A percentile compares a stretch with the other conserved stretches of the same genome.
These are phyloP conservation scores for Lycocorax pyrrhopterus DNA, from an alignment of 2,113 vertebrate species.

Conservation along the genomic window DNA sequence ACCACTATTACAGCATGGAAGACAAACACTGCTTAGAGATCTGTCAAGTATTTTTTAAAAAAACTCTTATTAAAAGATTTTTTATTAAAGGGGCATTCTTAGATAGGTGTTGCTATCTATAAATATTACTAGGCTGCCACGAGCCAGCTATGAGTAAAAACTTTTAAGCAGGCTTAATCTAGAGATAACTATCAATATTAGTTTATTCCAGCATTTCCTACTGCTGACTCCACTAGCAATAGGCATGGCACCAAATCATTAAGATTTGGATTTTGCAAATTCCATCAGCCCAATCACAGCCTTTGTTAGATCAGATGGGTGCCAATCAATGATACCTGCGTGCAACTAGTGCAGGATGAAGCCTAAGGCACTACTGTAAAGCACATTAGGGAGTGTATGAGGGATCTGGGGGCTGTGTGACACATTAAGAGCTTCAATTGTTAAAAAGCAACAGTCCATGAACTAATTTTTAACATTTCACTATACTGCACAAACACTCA, in stretches of 20 bases:
- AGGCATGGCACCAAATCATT: not conserved
- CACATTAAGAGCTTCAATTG: not conserved
- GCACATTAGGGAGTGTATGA: fast-evolving
- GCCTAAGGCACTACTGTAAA: not conserved
- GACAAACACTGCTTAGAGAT: not conserved
- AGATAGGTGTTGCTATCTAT: not conserved
- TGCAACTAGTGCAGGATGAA: not conserved
- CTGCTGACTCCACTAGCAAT: not conserved
- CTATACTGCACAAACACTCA: not conserved
- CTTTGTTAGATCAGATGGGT: not conserved
- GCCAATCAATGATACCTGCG: not conserved
- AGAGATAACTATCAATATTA: not conserved
- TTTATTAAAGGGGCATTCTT: not conserved
- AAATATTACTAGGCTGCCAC: not conserved
- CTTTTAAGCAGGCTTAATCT: not conserved
- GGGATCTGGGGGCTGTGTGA: not conserved
- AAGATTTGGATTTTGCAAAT: not conserved
- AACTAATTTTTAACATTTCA: not conserved
- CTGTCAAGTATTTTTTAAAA: not conserved
- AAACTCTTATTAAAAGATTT: not conserved
- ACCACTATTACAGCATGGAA: not conserved
- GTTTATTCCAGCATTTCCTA: not conserved
- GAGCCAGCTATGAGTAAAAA: not conserved
- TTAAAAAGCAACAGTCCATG: not conserved
- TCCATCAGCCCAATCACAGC: not conserved